Conservation (phyloP, 1,140 invertebrate genomes). For the Drosophila pseudoobscura region DNA sequence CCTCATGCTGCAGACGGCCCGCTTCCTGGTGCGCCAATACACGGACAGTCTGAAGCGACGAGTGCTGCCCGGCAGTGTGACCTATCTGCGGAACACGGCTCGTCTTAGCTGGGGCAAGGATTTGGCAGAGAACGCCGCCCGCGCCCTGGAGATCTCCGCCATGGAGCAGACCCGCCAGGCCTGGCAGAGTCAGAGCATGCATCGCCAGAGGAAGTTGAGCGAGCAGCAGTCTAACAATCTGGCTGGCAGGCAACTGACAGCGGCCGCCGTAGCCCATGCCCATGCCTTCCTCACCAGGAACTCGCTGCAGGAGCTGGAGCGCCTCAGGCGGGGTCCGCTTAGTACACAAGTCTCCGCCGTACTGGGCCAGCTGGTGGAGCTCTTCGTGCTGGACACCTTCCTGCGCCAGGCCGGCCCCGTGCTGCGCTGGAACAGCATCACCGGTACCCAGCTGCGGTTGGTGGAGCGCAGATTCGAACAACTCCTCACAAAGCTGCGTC, state of each 20-base stretch:
- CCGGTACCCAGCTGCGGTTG: constrained; percentile 85
- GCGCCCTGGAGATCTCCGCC: constrained; percentile 82
- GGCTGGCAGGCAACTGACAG: constrained; percentile 89
- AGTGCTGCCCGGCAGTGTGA: constrained; percentile 82
- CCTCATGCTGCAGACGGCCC: constrained; percentile 93
- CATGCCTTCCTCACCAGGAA: constrained; percentile 88
- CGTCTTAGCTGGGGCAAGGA: constrained; percentile 48
- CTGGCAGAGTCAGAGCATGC: constrained; percentile 82
- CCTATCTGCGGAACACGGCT: constrained; percentile 72
- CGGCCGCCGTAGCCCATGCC: constrained; percentile 90
- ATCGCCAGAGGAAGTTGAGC: constrained; percentile 85
- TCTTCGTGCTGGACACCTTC: constrained; percentile 91
- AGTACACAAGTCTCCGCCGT: constrained; percentile 85
- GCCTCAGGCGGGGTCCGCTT: constrained; percentile 66
- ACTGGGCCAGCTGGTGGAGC: constrained; percentile 88
- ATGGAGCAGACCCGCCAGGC: constrained; percentile 88
- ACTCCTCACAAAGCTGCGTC: constrained; percentile 88
- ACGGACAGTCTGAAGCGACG: constrained; percentile 85
- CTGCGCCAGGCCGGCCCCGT: constrained; percentile 89
- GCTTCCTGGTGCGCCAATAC: constrained; percentile 88
- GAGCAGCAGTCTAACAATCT: constrained; percentile 92
- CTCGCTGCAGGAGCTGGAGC: constrained; percentile 85
- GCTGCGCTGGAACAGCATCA: constrained; percentile 87
- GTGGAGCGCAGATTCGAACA: constrained; percentile 88
- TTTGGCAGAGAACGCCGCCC: constrained; percentile 42